A percentile compares a stretch with the other conserved stretches of the same genome.
Conservation (phyloP, 92 coral and sea anemone species). For the Ricordea florida region DNA sequence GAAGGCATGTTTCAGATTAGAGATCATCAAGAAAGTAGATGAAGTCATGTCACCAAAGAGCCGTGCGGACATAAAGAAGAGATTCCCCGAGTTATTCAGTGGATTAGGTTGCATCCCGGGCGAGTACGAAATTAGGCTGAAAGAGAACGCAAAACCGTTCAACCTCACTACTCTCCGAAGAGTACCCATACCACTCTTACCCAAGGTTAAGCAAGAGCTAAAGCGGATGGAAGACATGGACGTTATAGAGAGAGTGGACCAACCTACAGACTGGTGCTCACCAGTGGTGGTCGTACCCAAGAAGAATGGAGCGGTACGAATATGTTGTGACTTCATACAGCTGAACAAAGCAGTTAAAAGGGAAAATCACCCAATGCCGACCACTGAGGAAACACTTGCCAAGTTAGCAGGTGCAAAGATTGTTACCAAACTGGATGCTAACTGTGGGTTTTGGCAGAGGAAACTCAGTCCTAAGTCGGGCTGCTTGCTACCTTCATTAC, state of each 20-base stretch:
- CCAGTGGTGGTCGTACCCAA: constrained; percentile 52
- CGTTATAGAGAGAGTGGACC: constrained; percentile 34
- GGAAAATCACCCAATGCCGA: constrained; percentile 30
- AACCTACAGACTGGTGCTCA: constrained; percentile 59
- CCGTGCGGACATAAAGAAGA: too few species aligned
- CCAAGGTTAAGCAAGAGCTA: constrained; percentile 39
- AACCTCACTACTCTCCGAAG: constrained; percentile 36
- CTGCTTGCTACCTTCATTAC: constrained; percentile 20
- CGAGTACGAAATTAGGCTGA: constrained; percentile 33
- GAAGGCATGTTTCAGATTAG: too few species aligned
- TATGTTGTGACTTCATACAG: too few species aligned
- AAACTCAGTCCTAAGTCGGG: background rate
- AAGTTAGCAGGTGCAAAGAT: background rate
- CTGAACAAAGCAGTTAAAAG: constrained; percentile 47
- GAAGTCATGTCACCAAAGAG: too few species aligned
- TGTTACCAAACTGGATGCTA: constrained; percentile 30
- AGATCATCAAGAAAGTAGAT: too few species aligned
- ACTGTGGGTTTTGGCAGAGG: constrained; percentile 29
- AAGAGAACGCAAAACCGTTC: constrained; percentile 34
- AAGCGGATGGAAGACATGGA: constrained; percentile 21
- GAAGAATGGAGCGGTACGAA: constrained; percentile 24
- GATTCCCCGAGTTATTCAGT: too few species aligned
- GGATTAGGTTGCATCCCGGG: too few species aligned
- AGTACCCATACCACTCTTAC: constrained; percentile 51
- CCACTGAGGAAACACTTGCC: constrained; percentile 25